Evolutionary conservation across 92 coral and sea anemone species (phyloP), one percentile per base, ranked within the genome.

Genomic region (Epizoanthus stellaris): DNA sequence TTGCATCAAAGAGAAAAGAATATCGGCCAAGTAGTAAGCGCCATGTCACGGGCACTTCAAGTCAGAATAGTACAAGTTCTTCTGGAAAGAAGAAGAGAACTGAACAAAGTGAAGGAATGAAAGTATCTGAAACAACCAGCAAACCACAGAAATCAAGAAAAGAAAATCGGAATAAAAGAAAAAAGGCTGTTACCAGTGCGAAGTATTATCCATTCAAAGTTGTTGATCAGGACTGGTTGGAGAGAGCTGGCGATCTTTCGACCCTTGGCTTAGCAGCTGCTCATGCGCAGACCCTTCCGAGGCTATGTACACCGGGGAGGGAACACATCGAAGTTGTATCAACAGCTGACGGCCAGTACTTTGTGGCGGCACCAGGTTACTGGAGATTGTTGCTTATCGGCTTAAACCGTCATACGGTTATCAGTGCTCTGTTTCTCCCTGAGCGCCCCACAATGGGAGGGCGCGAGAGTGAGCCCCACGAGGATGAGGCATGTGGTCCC

Each of bases 301-400:
- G 42, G 67, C 67, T 82, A 15, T 82, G 91, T 45, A 82, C 85
- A 73, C 88, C 62, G 66, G 88, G 62, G 20, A 64, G 36, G n/a
- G 13, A 73, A 76, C 83, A 75, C 47, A 69, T 54, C 36, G 43
- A 59, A 20, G 77, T 74, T 16, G 75, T 88, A n/a, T 83, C 91
- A 75, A 82, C 30, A 17, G 88, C 91, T 49, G 82, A 88, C 72
- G 82, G 88, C 52, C 83, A 88, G 67, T 83, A 76, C 70, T 88
- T 88, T 80, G 91, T 63, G 70, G 23, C 19, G 3, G 6, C 84
- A 61, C 82, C 67, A n/a, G 88, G 91, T 14, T 75, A 88, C 79
- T 88, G 91, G 93, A 88, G 93, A 76, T 84, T 90, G 17, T 61
- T 90, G 85, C 68, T 90, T 6, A 67, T 85, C 3, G 93, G 91